These are phyloP conservation scores for Syngnathoides biaculeatus DNA, from an alignment of 2,113 vertebrate species.

Conservation along the genomic window DNA sequence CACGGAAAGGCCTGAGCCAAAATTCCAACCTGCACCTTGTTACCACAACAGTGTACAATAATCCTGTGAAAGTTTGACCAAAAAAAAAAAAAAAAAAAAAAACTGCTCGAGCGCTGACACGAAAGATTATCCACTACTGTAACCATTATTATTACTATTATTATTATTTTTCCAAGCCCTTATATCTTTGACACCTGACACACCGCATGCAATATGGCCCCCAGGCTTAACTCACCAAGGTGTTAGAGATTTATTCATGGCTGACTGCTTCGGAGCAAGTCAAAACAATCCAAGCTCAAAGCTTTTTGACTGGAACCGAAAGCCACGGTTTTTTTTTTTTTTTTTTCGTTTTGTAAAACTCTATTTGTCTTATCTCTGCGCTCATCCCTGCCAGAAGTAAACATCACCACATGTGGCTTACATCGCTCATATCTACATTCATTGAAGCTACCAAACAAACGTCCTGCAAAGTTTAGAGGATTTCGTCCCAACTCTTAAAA, in stretches of 20 bases:
- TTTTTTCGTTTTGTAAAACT: no score
- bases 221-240: conserved; percentile 3
- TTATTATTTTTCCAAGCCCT: background rate
- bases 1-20: background rate
- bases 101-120: background rate
- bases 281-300: conserved; percentile 23
- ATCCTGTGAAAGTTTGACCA: background rate
- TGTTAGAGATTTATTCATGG: conserved; percentile 24
- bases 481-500: conserved; percentile 2
- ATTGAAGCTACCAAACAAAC: conserved; percentile 6
- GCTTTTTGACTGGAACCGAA: conserved; percentile 44
- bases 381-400: conserved; percentile 19
- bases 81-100: no score
- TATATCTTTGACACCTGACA: conserved; percentile 11
- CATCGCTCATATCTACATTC: conserved; percentile 3
- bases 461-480: background rate
- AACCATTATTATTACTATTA: background rate
- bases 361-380: conserved; percentile 3
- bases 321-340: conserved; percentile 13
- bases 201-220: conserved; percentile 1
- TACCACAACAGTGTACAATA: background rate
- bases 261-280: conserved; percentile 22
- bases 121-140: conserved; percentile 5
- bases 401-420: conserved; percentile 20
- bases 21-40: background rate